A percentile compares a stretch with the other conserved stretches of the same genome.
phyloP scores from a whole-genome alignment of 1,140 invertebrate genomes.

The Sipha flava region DNA sequence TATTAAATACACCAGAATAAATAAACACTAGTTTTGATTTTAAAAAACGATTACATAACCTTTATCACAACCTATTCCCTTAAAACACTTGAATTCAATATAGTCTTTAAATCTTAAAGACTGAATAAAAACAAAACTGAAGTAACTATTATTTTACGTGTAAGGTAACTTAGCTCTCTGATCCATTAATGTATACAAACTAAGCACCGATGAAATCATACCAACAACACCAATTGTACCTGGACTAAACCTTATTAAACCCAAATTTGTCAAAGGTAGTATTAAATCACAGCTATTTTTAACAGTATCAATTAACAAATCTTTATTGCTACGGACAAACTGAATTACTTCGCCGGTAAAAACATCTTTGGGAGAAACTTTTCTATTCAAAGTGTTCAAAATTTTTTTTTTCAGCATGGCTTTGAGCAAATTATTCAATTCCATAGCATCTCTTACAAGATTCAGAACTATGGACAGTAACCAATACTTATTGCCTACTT shows the following conservation, averaged over 20 bases:
- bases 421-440: constrained; percentile 53
- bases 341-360: neutral
- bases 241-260: constrained; percentile 63
- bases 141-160: constrained; percentile 42
- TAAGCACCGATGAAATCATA: constrained; percentile 64
- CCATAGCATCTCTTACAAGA: constrained; percentile 67
- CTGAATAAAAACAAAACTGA: neutral
- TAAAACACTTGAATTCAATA: neutral
- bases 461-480: constrained; percentile 66
- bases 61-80: neutral
- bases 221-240: constrained; percentile 67
- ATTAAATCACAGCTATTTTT: constrained; percentile 81
- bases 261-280: constrained; percentile 69
- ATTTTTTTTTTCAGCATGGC: constrained; percentile 21
- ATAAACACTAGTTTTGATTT: too few relatives aligned
- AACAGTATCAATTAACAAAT: constrained; percentile 65
- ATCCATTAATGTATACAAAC: constrained; percentile 62
- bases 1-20: too few relatives aligned
- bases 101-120: neutral
- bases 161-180: constrained; percentile 59
- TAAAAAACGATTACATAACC: too few relatives aligned
- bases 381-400: constrained; percentile 7
- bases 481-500: constrained; percentile 69
- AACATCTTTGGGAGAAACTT: neutral
- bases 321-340: constrained; percentile 46